phyloP scores from a whole-genome alignment of 23 tunicate genomes.

The Corella eumyota region DNA sequence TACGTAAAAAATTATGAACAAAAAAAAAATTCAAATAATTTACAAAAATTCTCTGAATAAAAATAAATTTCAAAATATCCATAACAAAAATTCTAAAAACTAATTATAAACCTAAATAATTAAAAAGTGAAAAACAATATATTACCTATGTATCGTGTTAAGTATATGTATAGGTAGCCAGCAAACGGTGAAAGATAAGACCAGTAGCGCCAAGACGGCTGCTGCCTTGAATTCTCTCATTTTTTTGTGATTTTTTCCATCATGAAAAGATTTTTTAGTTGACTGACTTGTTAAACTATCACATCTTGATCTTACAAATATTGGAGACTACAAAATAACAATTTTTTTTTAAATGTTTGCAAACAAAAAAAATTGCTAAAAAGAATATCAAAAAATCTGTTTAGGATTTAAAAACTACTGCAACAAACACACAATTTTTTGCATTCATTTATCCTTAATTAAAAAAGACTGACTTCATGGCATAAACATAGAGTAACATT shows the following conservation, averaged over 20 bases:
- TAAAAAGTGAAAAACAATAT: too few relatives aligned
- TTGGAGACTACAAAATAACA: neutral
- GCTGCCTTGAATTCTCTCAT: constrained; percentile 20
- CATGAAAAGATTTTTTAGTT: constrained; percentile 3
- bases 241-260: constrained; percentile 5
- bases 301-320: neutral
- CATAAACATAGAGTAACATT: too few relatives aligned
- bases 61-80: neutral
- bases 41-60: neutral
- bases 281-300: neutral
- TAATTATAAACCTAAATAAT: neutral
- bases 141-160: constrained; percentile 26
- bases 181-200: constrained; percentile 29
- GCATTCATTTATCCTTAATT: too few relatives aligned
- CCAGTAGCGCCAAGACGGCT: constrained; percentile 11
- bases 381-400: too few relatives aligned
- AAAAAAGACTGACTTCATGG: too few relatives aligned
- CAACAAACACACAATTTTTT: too few relatives aligned
- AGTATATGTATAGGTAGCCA: constrained; percentile 27
- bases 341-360: too few relatives aligned
- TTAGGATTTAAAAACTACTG: too few relatives aligned
- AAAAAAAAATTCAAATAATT: neutral
- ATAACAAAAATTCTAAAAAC: neutral
- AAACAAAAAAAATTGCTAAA: too few relatives aligned
- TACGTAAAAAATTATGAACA: neutral